Base-by-base conservation (phyloP, 2,113 vertebrate genomes). In the Osmerus eperlanus region DNA sequence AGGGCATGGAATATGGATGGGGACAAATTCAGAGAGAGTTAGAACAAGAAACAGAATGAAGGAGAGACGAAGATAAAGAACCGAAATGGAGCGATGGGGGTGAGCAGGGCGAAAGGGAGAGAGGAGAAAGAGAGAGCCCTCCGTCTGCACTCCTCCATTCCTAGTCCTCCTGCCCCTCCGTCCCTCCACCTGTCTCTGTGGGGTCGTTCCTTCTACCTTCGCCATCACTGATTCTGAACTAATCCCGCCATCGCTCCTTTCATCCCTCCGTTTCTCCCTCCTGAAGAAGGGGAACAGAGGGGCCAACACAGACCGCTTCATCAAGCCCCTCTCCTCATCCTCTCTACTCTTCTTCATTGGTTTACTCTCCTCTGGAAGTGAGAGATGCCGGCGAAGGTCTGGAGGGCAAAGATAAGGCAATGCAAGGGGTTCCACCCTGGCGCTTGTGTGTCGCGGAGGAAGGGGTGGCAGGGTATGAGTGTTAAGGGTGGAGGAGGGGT, bases 371-470 rank as follows among this genome's bases (percentile, higher is more conserved):
- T 58, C 70, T 65, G 54, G 75, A 77, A 78, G 67, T 12, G 65
- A 63, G 71, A 16, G 75, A 68, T 64, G 18, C 25, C 58, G 52
- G 21, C 19, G 25, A 65, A 73, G 71, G 73, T 80, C 79, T 82
- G 77, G 73, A 76, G 76, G 69, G 67, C 67, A 76, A 78, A 78
- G 77, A 85, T 85, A 83, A 83, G 69, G 66, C 61, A 59, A 59
- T 70, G 72, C 52, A 23, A 6, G 47, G 41, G 41, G 41, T 47
- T 47, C 41, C 41, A 11, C 41, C 6, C 41, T 47, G 41, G 41
- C 2, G 41, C 9, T 47, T 47, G 41, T 11, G 41, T 47, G 25
- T 28, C 25, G 25, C 25, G 25, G 5, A 47, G 41, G 41, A 7
- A 47, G 7, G 32, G n/a, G 54, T 4, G 54, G n/a, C 15, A 56